phyloP scores from a whole-genome alignment of 2,888 invertebrate species.

The Plebejus argus region DNA sequence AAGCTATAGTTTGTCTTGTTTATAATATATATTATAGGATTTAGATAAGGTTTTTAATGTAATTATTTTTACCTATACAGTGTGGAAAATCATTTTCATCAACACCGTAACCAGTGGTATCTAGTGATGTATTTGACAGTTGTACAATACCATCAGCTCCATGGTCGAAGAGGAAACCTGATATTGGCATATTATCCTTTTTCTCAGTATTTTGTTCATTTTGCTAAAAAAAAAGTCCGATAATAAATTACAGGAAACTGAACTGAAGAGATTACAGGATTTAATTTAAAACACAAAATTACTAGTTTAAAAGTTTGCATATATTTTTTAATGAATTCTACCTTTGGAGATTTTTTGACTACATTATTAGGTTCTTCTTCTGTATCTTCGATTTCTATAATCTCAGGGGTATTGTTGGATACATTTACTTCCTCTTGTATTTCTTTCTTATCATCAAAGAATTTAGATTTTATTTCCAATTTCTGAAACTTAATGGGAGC shows the following conservation, averaged over 20 bases:
- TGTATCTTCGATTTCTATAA: slow-evolving; percentile 23
- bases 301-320: too few relatives aligned
- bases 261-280: too few relatives aligned
- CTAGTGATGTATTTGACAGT: slow-evolving; percentile 62
- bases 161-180: slow-evolving; percentile 60
- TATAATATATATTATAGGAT: too few relatives aligned
- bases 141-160: slow-evolving; percentile 58
- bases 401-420: neutral
- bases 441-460: slow-evolving; percentile 50
- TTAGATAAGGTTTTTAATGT: too few relatives aligned
- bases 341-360: neutral
- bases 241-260: too few relatives aligned
- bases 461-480: slow-evolving; percentile 59
- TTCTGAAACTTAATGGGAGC: slow-evolving; percentile 47
- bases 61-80: slow-evolving; percentile 54
- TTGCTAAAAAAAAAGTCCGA: slow-evolving; percentile 43
- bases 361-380: slow-evolving; percentile 29
- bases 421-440: slow-evolving; percentile 38
- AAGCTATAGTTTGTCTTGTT: too few relatives aligned
- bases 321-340: neutral
- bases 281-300: too few relatives aligned
- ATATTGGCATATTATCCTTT: slow-evolving; percentile 47
- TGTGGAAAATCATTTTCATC: slow-evolving; percentile 60
- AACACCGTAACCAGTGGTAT: slow-evolving; percentile 64
- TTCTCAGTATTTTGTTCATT: slow-evolving; percentile 38